Evolutionary conservation across 1,140 invertebrate species (phyloP).

Genomic region (Nylanderia fulva): DNA sequence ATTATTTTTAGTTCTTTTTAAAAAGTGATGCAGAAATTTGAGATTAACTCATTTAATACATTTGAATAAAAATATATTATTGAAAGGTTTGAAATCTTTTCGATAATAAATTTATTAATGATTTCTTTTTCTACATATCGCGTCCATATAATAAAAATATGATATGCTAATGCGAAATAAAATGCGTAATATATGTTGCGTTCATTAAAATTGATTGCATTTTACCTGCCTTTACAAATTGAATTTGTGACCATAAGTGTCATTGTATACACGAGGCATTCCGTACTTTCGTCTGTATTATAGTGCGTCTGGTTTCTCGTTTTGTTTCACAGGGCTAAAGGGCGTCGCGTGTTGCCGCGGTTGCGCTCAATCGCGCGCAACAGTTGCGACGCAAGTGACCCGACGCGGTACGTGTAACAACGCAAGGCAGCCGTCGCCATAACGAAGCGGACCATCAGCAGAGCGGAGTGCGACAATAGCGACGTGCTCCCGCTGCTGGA

Average conservation of each 20-base stretch:
- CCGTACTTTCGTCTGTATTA: neutral
- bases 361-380: constrained; percentile 59
- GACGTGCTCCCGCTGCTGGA: constrained; percentile 79
- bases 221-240: neutral
- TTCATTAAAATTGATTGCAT: neutral
- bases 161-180: neutral
- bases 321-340: constrained; percentile 20
- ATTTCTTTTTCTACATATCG: too few species aligned
- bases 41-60: neutral
- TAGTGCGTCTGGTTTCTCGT: constrained; percentile 15
- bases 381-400: neutral
- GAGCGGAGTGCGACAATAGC: constrained; percentile 52
- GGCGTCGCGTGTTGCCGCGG: constrained; percentile 25
- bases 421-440: constrained; percentile 15
- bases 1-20: neutral
- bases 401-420: neutral
- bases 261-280: neutral
- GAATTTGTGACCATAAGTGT: neutral
- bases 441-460: constrained; percentile 36
- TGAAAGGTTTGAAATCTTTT: neutral
- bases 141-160: neutral
- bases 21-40: neutral
- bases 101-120: constrained; percentile 5
- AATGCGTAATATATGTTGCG: neutral
- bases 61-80: neutral